phyloP scores from a whole-genome alignment of 2,888 invertebrate species.

The Exephanes ischioxanthus region DNA sequence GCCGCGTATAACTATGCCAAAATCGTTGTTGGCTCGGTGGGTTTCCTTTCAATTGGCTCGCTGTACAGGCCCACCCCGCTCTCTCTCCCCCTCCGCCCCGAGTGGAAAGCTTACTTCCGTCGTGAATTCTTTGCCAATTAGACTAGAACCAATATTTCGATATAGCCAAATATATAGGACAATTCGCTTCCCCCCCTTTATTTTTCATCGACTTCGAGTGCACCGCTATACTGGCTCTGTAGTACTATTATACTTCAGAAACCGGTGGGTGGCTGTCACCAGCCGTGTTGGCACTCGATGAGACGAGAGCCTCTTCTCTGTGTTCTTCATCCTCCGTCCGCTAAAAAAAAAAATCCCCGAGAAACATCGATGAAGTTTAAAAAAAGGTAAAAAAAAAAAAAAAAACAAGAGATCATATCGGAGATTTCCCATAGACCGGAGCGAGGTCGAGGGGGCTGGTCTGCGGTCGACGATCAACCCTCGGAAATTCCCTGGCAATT shows the following conservation, averaged over 20 bases:
- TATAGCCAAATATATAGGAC: not conserved
- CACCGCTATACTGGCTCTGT: not conserved
- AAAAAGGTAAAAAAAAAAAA: not conserved
- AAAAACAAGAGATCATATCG: not conserved
- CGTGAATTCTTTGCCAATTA: conserved; percentile 39
- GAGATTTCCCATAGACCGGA: conserved; percentile 17
- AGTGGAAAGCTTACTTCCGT: not conserved
- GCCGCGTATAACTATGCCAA: conserved; percentile 49
- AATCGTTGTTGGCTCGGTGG: conserved; percentile 51
- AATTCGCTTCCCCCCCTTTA: not conserved
- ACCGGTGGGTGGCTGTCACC: conserved; percentile 44
- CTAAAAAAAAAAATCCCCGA: conserved; percentile 1
- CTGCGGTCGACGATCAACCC: conserved; percentile 52
- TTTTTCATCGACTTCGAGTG: not conserved
- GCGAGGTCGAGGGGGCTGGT: conserved; percentile 43
- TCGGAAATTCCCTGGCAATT: conserved; percentile 62
- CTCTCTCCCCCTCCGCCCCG: conserved; percentile 26
- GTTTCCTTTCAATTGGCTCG: conserved; percentile 50
- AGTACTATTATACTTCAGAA: conserved; percentile 27
- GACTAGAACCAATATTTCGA: conserved; percentile 32
- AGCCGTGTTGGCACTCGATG: conserved; percentile 26
- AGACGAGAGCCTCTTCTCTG: not conserved
- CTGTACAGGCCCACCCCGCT: not conserved
- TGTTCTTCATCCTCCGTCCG: not conserved
- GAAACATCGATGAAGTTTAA: conserved; percentile 7